Evolutionary conservation across 2,113 vertebrate genomes (phyloP).

Genomic region (Alligator sinensis): DNA sequence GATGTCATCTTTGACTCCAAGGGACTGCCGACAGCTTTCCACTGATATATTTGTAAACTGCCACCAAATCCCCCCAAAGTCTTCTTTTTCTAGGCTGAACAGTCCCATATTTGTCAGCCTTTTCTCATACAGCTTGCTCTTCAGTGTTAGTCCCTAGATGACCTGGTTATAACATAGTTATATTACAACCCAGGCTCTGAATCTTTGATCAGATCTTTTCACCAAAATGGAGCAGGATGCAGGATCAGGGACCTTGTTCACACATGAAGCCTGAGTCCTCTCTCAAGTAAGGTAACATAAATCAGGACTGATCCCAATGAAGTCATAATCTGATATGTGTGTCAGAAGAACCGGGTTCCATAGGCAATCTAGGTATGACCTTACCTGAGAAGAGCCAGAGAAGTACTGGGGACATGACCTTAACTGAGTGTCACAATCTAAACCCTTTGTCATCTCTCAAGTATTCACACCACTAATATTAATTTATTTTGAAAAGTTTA

Average conservation of each 20-base stretch:
- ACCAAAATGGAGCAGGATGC: fast-evolving
- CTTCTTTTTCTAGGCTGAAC: too few relatives aligned
- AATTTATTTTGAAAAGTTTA: too few relatives aligned
- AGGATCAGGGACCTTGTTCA: neutral
- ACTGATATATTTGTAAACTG: too few relatives aligned
- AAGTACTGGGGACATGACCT: neutral
- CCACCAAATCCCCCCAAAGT: too few relatives aligned
- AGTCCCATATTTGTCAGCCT: too few relatives aligned
- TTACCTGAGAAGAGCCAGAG: neutral
- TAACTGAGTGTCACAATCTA: neutral
- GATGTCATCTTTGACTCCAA: too few relatives aligned
- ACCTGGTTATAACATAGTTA: fast-evolving
- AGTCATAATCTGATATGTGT: fast-evolving
- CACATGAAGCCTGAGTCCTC: neutral
- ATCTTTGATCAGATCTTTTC: fast-evolving
- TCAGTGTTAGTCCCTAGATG: neutral
- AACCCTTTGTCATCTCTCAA: neutral
- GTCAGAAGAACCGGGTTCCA: neutral
- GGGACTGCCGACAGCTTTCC: too few relatives aligned
- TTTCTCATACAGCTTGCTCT: too few relatives aligned
- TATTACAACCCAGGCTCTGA: neutral
- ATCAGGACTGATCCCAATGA: fast-evolving
- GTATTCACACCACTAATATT: neutral
- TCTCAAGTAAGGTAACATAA: fast-evolving
- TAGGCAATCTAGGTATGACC: neutral